Base-by-base conservation (phyloP, 2,113 vertebrate species). In the Planiliza haematocheilus region DNA sequence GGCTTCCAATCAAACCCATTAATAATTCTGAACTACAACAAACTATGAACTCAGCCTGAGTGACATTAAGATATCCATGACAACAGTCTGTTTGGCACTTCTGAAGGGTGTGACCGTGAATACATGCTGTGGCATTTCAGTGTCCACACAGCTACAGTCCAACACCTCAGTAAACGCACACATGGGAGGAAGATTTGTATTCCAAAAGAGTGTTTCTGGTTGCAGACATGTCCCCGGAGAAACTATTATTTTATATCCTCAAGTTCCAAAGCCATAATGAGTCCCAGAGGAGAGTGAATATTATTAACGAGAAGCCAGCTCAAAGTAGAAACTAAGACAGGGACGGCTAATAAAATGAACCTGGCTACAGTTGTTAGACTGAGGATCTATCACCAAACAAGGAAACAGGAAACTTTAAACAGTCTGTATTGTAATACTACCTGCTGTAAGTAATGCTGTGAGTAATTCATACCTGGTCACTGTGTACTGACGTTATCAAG, bases 161-260 rank as follows among this genome's bases (percentile, higher is more conserved):
- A 21, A 11, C 45, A 77, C 38, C 61, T 73, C 58, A 55, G 16
- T 38, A 53, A 37, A 67, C 41, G 68, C 30, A 50, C 10, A 17
- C 11, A 34, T 0, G 9, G 64, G 9, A 20, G 42, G 45, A 37
- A 64, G 43, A 46, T 68, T 80, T 46, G 43, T 55, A 64, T 77
- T 80, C 61, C 48, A 46, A 70, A 78, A 81, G 74, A 20, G 39
- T 58, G 51, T 50, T 75, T 64, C 58, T 66, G 71, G 57, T 70
- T 55, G 84, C 60, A 77, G 56, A 53, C 1, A 3, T 16, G 69
- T 86, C 86, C 77, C 82, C 45, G 37, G 79, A 73, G 83, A 85
- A 85, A 81, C 60, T 56, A 90, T 89, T 86, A 88, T 78, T 90
- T 88, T 42, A 80, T 88, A 84, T 85, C 87, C 79, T 86, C 62